phyloP scores from a whole-genome alignment of 2,888 invertebrate genomes.

The Amphimallon solstitiale region DNA sequence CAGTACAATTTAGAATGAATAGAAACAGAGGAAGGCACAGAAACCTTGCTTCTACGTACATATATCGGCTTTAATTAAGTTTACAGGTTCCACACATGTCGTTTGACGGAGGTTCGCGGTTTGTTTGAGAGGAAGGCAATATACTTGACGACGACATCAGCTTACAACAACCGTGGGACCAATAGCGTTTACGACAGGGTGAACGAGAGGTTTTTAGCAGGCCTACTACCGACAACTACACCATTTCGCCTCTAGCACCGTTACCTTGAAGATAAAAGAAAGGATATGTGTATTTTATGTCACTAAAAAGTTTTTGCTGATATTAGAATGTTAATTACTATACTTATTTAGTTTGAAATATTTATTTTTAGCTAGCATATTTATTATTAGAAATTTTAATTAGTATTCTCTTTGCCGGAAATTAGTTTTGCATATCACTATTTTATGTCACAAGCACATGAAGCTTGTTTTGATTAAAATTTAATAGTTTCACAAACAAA shows the following conservation, averaged over 20 bases:
- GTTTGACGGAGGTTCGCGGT: conserved; percentile 59
- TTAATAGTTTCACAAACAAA: too few relatives aligned
- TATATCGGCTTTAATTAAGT: conserved; percentile 53
- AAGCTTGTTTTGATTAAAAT: too few relatives aligned
- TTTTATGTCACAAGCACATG: too few relatives aligned
- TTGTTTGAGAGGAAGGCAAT: conserved; percentile 62
- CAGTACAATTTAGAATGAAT: conserved; percentile 9
- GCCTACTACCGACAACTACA: background rate
- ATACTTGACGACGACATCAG: conserved; percentile 64
- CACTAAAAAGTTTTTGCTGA: too few relatives aligned
- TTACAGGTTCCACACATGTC: conserved; percentile 55
- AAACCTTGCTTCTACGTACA: conserved; percentile 29
- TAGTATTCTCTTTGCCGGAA: too few relatives aligned
- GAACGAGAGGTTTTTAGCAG: conserved; percentile 20
- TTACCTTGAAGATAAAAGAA: too few relatives aligned
- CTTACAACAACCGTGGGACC: conserved; percentile 63
- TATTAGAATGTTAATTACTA: too few relatives aligned
- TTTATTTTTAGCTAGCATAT: too few relatives aligned
- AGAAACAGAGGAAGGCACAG: background rate
- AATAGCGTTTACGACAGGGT: conserved; percentile 58
- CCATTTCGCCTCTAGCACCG: background rate
- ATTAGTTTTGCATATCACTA: too few relatives aligned
- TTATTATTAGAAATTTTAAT: too few relatives aligned
- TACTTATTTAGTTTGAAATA: too few relatives aligned
- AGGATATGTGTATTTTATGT: too few relatives aligned